Evolutionary conservation across 2,888 invertebrate genomes (phyloP).

Genomic region (Dryomyza anilis): DNA sequence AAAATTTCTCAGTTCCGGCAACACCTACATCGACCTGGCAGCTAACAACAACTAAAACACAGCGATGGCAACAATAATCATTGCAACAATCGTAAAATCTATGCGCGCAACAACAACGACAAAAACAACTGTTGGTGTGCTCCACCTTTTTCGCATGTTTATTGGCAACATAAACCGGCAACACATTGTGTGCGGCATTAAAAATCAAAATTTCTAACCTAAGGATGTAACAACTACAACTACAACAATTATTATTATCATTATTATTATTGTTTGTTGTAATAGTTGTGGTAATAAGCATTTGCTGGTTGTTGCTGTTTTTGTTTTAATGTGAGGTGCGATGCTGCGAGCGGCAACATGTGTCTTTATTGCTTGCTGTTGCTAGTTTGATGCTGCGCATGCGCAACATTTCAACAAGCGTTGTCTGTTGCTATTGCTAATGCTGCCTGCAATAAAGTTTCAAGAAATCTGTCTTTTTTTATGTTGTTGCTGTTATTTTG

Average conservation of each 20-base stretch:
- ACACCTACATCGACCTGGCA: neutral
- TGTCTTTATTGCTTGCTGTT: too few species aligned
- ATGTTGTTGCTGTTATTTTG: neutral
- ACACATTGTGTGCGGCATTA: neutral
- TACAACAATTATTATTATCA: neutral
- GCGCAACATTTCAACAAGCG: neutral
- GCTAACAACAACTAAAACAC: neutral
- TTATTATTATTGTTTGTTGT: neutral
- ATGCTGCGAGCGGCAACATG: neutral
- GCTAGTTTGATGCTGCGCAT: neutral
- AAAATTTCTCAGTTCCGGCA: neutral
- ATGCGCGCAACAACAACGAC: neutral
- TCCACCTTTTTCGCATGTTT: constrained; percentile 21
- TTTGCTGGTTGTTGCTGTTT: too few species aligned
- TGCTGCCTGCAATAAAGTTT: too few species aligned
- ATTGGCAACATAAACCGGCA: neutral
- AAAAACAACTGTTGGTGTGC: neutral
- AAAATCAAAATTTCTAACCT: neutral
- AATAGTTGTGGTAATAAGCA: neutral
- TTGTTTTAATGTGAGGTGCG: neutral
- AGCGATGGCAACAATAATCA: neutral
- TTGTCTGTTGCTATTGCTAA: neutral
- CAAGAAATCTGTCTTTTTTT: neutral
- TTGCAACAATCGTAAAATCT: neutral
- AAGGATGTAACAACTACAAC: neutral